Evolutionary conservation across 2,113 vertebrate species (phyloP), one percentile per base, ranked within the genome.

Genomic region (Syngnathoides biaculeatus): DNA sequence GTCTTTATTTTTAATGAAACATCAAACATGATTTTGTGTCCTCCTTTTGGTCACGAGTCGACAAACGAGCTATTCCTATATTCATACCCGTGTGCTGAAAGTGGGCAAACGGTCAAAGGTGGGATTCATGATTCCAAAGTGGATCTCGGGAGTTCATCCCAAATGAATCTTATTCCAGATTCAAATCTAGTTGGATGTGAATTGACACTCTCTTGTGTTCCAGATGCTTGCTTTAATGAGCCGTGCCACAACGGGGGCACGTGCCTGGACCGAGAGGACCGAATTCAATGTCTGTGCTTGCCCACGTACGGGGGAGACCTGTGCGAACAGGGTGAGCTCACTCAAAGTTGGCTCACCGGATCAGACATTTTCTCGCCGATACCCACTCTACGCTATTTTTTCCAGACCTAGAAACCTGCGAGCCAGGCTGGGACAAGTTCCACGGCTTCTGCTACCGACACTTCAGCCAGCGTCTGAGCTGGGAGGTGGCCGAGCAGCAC

Each of bases 191-290:
- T 63, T 67, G 22, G 8, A 26, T 15, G 40, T 65, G 15, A 68
- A 67, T 45, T 57, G 19, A 17, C 40, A 14, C 42, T 65, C 43
- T 65, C 45, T 67, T 93, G 77, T 69, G 43, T 90, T 93, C 77
- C 91, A 98, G 97, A 94, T 87, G 89, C 82, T 80, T 99, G 96
- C 52, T 7, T 93, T 74, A 80, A 90, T 30, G 93, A 94, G 75
- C 95, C 94, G 45, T 99, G 97, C 85, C 88, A 86, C 68, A 99
- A 99, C 0, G 97, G 96, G 80, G 97, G 95, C 45, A 98, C 96
- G 1, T 99, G 97, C n/a, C 79, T 73, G 55, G 84, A 89, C 7
- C 91, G 90, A 56, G 89, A 82, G 0, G 90, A 87, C 0, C 75
- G 12, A 9, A 56, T 91, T 60, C 67, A 82, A 75, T 99, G 97